Evolutionary conservation across 1,140 invertebrate genomes (phyloP).

Genomic region (Anoplolepis gracilipes): DNA sequence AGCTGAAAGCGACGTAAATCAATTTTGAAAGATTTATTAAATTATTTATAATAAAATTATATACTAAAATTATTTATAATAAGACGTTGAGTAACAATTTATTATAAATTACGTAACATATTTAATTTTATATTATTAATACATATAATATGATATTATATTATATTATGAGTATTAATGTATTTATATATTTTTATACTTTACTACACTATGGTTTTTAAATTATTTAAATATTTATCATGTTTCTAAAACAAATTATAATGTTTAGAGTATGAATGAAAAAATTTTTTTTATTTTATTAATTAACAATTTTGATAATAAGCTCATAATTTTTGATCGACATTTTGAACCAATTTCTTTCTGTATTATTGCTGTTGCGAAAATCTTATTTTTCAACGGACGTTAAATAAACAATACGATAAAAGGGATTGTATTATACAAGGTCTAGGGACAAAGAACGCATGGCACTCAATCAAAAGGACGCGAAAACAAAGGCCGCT

Average conservation of each 20-base stretch:
- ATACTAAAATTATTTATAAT: neutral
- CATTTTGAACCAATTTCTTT: neutral
- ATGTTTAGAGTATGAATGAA: neutral
- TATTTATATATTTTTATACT: too few species aligned
- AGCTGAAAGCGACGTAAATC: neutral
- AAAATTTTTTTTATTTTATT: neutral
- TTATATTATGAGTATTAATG: too few species aligned
- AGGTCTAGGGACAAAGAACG: conserved; percentile 63
- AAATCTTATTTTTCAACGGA: neutral
- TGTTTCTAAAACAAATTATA: neutral
- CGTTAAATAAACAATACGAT: conserved; percentile 59
- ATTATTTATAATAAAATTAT: neutral
- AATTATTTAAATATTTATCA: neutral
- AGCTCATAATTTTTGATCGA: neutral
- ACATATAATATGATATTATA: too few species aligned
- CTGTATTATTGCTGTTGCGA: neutral
- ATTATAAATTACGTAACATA: too few species aligned
- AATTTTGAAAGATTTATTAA: neutral
- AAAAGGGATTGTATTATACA: conserved; percentile 53
- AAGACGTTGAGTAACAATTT: neutral
- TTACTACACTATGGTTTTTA: too few species aligned
- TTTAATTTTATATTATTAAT: too few species aligned
- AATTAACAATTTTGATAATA: conserved; percentile 5
- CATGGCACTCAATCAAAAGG: conserved; percentile 84
- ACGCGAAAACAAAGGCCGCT: conserved; percentile 82